Evolutionary conservation across 2,888 invertebrate genomes (phyloP).

Genomic region (Cosmia trapezina): DNA sequence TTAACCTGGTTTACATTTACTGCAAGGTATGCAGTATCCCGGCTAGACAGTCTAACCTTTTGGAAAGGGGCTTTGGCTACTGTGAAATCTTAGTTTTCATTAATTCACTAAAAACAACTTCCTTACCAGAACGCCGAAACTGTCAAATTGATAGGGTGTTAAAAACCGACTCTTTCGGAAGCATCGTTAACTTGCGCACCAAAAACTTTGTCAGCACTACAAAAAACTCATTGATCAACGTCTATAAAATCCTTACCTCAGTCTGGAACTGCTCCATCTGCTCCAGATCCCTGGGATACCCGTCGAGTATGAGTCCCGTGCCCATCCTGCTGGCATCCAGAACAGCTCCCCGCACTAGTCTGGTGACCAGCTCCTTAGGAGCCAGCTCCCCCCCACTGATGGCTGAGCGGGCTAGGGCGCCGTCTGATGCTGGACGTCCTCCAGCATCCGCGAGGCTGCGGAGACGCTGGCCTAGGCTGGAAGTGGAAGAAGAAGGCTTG

Average conservation of each 20-base stretch:
- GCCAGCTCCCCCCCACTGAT: slow-evolving; percentile 95
- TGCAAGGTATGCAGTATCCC: background rate
- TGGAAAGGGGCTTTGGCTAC: background rate
- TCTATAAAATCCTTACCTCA: slow-evolving; percentile 91
- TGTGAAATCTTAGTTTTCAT: background rate
- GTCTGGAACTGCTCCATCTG: slow-evolving; percentile 97
- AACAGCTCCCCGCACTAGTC: slow-evolving; percentile 93
- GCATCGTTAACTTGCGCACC: background rate
- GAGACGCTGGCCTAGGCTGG: slow-evolving; percentile 94
- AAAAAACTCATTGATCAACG: background rate
- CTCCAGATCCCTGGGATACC: slow-evolving; percentile 97
- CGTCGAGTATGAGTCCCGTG: slow-evolving; percentile 97
- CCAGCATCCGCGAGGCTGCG: slow-evolving; percentile 93
- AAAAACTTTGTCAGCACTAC: background rate
- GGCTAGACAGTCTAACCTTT: background rate
- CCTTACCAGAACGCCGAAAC: background rate
- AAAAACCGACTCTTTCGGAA: background rate
- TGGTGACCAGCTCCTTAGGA: slow-evolving; percentile 94
- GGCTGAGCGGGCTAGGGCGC: slow-evolving; percentile 92
- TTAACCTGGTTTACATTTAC: background rate
- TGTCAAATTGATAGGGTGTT: background rate
- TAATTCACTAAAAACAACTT: background rate
- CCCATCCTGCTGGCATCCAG: slow-evolving; percentile 89
- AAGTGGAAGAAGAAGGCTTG: background rate
- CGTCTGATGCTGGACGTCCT: slow-evolving; percentile 91